Percentiles rank a stretch among this genome's conserved stretches.
Conservation (phyloP, 2,888 invertebrate species). For the Oscheius onirici region DNA sequence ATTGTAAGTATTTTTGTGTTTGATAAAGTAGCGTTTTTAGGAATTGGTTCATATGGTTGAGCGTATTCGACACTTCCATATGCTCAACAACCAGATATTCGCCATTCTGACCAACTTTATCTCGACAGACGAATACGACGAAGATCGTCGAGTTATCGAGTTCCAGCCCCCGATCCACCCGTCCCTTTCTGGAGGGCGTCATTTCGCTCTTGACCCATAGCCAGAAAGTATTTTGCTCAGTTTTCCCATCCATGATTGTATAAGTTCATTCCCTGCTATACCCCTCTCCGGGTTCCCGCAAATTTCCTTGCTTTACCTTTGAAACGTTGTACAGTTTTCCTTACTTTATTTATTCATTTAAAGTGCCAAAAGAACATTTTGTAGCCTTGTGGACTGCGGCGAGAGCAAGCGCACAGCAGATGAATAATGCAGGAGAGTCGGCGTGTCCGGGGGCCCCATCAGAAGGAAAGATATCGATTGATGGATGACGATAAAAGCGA, state of each 20-base stretch:
- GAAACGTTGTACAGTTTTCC: slow-evolving; percentile 8
- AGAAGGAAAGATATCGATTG: slow-evolving; percentile 15
- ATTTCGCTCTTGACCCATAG: slow-evolving; percentile 6
- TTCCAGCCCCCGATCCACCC: slow-evolving; percentile 92
- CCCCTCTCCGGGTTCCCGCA: slow-evolving; percentile 10
- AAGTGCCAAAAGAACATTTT: too few species aligned
- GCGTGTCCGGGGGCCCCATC: slow-evolving; percentile 1
- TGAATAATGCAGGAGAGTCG: slow-evolving; percentile 25
- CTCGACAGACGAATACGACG: slow-evolving; percentile 91
- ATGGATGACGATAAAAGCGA: background rate
- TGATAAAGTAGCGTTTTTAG: slow-evolving; percentile 75
- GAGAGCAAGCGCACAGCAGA: slow-evolving; percentile 1
- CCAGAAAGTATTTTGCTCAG: background rate
- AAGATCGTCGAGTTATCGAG: slow-evolving; percentile 84
- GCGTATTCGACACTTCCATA: slow-evolving; percentile 94
- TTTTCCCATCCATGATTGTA: slow-evolving; percentile 6
- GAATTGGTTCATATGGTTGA: slow-evolving; percentile 95
- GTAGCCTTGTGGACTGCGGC: background rate
- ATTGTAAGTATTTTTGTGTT: slow-evolving; percentile 75
- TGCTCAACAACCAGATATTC: slow-evolving; percentile 86
- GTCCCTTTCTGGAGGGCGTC: slow-evolving; percentile 22
- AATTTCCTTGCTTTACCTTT: background rate
- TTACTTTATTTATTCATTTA: too few species aligned
- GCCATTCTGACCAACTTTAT: slow-evolving; percentile 78
- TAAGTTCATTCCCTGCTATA: slow-evolving; percentile 3